Percentiles rank a stretch among this genome's conserved stretches.
Evolutionary conservation across 2,113 vertebrate species (phyloP).

Genomic region (Gorsachius goisagi): DNA sequence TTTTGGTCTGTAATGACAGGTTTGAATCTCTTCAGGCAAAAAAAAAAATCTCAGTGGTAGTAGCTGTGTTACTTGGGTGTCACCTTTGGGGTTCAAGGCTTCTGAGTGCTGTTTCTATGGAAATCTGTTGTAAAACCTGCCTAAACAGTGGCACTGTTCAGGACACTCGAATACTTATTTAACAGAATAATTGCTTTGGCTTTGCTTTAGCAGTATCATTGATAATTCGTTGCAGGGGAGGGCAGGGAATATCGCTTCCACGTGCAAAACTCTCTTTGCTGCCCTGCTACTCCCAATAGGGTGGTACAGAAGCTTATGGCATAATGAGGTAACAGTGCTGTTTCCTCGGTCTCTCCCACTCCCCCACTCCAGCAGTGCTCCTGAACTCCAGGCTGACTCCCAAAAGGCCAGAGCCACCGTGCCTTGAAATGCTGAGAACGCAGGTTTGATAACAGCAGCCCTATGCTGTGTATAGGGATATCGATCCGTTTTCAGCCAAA

Average conservation of each 20-base stretch:
- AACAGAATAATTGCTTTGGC: neutral
- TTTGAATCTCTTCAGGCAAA: neutral
- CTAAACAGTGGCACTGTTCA: neutral
- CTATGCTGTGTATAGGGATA: rapidly evolving
- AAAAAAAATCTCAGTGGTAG: neutral
- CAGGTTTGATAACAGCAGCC: neutral
- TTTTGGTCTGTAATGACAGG: neutral
- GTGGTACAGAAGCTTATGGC: neutral
- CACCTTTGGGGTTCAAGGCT: neutral
- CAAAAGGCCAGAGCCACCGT: neutral
- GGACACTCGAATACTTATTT: neutral
- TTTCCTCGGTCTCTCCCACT: neutral
- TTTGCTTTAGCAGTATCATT: neutral
- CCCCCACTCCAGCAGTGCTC: neutral
- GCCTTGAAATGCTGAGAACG: neutral
- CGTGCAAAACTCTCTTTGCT: neutral
- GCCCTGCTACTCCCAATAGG: rapidly evolving
- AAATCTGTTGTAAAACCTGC: neutral
- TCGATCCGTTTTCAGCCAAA: neutral
- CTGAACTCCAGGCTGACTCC: neutral
- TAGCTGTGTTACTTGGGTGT: neutral
- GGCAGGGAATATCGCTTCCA: rapidly evolving
- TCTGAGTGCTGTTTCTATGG: neutral
- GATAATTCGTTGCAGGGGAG: neutral
- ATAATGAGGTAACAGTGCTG: rapidly evolving